phyloP scores from a whole-genome alignment of 2,888 invertebrate genomes.

The Iphiclides podalirius region DNA sequence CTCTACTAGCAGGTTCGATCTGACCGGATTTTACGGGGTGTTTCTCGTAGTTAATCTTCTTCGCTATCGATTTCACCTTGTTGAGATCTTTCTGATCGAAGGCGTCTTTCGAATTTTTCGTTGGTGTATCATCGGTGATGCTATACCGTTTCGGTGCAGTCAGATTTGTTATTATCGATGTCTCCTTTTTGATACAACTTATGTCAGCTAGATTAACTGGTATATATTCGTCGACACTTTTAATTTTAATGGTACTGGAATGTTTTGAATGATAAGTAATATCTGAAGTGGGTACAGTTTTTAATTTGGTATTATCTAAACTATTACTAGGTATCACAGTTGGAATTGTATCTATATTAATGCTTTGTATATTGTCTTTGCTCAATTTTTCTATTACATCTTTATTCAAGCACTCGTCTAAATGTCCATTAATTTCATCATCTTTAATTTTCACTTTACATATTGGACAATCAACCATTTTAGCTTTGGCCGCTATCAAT shows the following conservation, averaged over 20 bases:
- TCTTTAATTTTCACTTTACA: constrained; percentile 57
- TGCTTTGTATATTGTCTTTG: constrained; percentile 28
- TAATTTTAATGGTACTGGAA: constrained; percentile 6
- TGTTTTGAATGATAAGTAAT: too few relatives aligned
- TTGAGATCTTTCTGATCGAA: constrained; percentile 23
- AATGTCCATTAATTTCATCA: constrained; percentile 60
- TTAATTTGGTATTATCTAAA: too few relatives aligned
- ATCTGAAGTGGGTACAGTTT: too few relatives aligned
- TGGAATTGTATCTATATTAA: not conserved
- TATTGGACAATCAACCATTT: constrained; percentile 68
- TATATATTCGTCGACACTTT: constrained; percentile 4
- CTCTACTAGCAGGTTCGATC: constrained; percentile 25
- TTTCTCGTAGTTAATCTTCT: constrained; percentile 31
- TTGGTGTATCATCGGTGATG: not conserved
- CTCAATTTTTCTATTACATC: constrained; percentile 50
- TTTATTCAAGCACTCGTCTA: constrained; percentile 71
- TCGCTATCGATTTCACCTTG: constrained; percentile 30
- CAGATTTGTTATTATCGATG: not conserved
- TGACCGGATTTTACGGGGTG: constrained; percentile 27
- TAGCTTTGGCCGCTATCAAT: constrained; percentile 37
- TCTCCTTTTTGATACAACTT: constrained; percentile 2
- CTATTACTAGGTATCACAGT: constrained; percentile 23
- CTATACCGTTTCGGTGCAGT: too few relatives aligned
- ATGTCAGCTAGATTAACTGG: not conserved
- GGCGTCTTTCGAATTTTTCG: not conserved